Evolutionary conservation across 2,113 vertebrate species (phyloP).

Genomic region (Thinocorus orbignyianus): DNA sequence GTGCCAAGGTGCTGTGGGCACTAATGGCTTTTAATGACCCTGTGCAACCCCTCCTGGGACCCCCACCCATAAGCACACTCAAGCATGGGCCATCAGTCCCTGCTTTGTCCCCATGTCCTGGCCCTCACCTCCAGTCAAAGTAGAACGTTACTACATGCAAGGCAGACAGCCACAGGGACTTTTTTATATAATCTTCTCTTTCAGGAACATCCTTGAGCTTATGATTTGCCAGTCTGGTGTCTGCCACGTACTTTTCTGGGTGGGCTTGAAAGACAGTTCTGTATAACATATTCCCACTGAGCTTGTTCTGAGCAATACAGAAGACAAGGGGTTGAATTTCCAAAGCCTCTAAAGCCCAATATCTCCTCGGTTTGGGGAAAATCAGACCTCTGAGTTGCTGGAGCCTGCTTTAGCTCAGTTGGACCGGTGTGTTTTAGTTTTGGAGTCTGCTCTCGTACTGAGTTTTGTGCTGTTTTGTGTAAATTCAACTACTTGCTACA

Average conservation of each 20-base stretch:
- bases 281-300: accelerated
- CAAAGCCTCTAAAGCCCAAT: neutral
- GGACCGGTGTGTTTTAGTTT: neutral
- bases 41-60: neutral
- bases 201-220: neutral
- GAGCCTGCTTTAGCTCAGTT: neutral
- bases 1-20: too few species aligned
- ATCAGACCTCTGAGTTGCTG: neutral
- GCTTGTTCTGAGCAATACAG: neutral
- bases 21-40: too few species aligned
- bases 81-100: neutral
- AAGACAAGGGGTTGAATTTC: neutral
- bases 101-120: neutral
- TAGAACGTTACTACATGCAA: neutral
- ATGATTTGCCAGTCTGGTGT: neutral
- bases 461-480: neutral
- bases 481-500: neutral
- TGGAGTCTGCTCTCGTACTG: neutral
- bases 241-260: neutral
- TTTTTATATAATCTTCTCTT: neutral
- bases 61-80: neutral
- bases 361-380: neutral
- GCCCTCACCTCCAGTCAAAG: neutral
- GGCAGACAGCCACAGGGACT: neutral
- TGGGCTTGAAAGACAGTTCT: neutral